A percentile compares a stretch with the other conserved stretches of the same genome.
These are phyloP conservation scores for Drosophila arizonae DNA, from an alignment of 1,140 invertebrate species.

Conservation along the genomic window DNA sequence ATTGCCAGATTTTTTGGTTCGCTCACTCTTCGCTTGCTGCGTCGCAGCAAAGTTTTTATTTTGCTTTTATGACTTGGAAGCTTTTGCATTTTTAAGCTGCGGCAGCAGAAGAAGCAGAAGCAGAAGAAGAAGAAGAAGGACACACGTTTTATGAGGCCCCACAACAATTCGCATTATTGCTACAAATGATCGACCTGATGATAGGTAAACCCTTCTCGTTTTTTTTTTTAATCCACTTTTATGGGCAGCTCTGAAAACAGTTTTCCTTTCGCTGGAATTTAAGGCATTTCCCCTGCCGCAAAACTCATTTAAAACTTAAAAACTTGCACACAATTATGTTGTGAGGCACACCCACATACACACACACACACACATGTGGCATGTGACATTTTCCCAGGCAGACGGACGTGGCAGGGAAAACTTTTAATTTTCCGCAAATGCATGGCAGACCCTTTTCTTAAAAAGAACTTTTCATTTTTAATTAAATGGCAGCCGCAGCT, in stretches of 20 bases:
- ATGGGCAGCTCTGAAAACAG: neutral
- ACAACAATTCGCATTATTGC: slow-evolving; percentile 21
- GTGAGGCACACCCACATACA: slow-evolving; percentile 16
- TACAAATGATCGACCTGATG: slow-evolving; percentile 17
- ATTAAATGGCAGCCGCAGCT: slow-evolving; percentile 67
- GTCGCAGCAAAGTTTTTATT: slow-evolving; percentile 63
- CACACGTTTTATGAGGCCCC: slow-evolving; percentile 24
- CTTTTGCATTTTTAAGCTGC: slow-evolving; percentile 42
- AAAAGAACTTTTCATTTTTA: slow-evolving; percentile 77
- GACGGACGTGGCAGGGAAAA: slow-evolving; percentile 50
- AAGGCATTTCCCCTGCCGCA: slow-evolving; percentile 3
- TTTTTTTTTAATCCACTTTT: neutral
- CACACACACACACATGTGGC: slow-evolving; percentile 18
- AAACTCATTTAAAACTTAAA: slow-evolving; percentile 49
- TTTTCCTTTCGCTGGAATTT: slow-evolving; percentile 8
- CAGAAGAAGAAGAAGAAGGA: neutral
- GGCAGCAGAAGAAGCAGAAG: neutral
- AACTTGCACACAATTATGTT: slow-evolving; percentile 43
- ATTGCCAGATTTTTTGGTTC: slow-evolving; percentile 39
- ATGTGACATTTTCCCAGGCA: slow-evolving; percentile 57
- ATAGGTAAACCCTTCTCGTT: neutral
- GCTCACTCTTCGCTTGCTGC: neutral
- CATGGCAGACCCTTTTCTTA: slow-evolving; percentile 66
- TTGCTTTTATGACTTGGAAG: slow-evolving; percentile 70
- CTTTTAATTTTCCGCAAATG: slow-evolving; percentile 78